Evolutionary conservation across 2,888 invertebrate genomes (phyloP).

Genomic region (Sarcophaga caerulescens): DNA sequence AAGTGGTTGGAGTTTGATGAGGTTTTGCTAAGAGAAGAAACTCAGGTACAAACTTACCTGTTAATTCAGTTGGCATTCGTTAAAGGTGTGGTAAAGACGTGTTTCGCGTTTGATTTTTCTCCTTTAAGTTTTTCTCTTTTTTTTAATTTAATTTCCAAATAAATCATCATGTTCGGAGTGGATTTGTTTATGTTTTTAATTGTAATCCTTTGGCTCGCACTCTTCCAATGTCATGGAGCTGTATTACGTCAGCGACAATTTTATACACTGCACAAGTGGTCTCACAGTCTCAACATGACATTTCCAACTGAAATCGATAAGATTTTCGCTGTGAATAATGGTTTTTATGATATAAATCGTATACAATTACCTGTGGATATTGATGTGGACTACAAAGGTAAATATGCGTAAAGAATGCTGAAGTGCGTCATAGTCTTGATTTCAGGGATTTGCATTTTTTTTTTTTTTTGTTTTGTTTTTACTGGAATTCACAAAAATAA

Average conservation of each 20-base stretch:
- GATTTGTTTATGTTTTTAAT: conserved; percentile 28
- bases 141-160: not conserved
- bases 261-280: conserved; percentile 85
- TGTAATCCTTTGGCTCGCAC: conserved; percentile 26
- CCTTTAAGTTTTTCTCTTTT: not conserved
- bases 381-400: conserved; percentile 78
- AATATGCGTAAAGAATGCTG: conserved; percentile 45
- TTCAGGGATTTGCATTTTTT: no score
- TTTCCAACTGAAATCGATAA: conserved; percentile 82
- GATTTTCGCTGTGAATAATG: conserved; percentile 80
- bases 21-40: conserved; percentile 34
- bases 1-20: conserved; percentile 22
- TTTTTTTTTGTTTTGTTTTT: no score
- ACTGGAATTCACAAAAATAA: no score
- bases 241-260: conserved; percentile 74
- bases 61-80: conserved; percentile 51
- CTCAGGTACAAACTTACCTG: conserved; percentile 53
- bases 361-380: conserved; percentile 84
- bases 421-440: no score
- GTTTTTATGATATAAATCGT: conserved; percentile 83
- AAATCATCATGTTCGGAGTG: conserved; percentile 45
- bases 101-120: conserved; percentile 17
- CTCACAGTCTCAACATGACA: conserved; percentile 84
- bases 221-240: conserved; percentile 32
- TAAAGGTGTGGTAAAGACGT: conserved; percentile 71